These are phyloP conservation scores for Chiridota heheva DNA, from an alignment of 35 echinoderm and acorn worm species.

Conservation along the genomic window DNA sequence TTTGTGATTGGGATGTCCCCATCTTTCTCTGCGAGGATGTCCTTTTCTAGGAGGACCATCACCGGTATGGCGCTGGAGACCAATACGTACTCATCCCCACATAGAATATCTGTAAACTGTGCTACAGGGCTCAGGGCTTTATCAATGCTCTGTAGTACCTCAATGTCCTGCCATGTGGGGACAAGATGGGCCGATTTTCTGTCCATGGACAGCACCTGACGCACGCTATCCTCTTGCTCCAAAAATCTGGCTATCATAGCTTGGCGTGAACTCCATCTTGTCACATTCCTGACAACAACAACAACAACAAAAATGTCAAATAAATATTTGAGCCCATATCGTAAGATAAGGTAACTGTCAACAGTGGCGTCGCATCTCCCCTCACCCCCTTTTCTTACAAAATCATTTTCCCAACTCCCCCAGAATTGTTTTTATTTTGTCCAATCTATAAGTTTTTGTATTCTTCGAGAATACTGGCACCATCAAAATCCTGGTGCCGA, in stretches of 20 bases:
- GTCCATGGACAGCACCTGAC: neutral
- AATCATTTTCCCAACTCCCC: too few relatives aligned
- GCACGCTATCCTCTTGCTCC: neutral
- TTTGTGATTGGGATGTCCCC: neutral
- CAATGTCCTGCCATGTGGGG: constrained; percentile 21
- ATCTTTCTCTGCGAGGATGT: constrained; percentile 5
- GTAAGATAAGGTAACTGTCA: neutral
- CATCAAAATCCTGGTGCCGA: too few relatives aligned
- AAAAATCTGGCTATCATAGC: constrained; percentile 2
- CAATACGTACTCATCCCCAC: neutral
- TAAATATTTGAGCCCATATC: too few relatives aligned
- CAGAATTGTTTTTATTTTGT: neutral
- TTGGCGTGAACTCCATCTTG: neutral
- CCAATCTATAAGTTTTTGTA: too few relatives aligned
- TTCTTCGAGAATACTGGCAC: too few relatives aligned
- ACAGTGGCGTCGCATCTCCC: too few relatives aligned
- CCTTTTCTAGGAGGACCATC: neutral
- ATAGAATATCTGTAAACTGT: constrained; percentile 3
- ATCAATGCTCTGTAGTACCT: constrained; percentile 7
- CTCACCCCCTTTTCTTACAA: too few relatives aligned
- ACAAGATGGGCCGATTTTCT: neutral
- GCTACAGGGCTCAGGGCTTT: neutral
- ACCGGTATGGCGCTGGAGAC: neutral
- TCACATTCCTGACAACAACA: constrained; percentile 30
- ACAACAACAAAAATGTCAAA: too few relatives aligned